phyloP scores from a whole-genome alignment of 2,113 vertebrate species.

The Proteles cristata region DNA sequence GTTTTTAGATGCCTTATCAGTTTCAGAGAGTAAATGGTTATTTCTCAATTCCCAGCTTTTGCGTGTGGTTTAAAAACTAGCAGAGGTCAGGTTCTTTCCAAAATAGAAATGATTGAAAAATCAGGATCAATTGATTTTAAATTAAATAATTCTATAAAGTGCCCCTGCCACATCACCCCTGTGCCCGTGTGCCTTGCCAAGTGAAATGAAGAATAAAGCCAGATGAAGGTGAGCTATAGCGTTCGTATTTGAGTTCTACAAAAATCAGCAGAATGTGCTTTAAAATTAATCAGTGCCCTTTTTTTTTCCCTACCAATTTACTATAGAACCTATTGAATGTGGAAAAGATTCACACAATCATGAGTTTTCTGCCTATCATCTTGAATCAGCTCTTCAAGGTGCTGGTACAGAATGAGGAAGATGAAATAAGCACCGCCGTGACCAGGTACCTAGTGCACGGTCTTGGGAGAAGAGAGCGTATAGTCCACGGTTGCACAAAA shows the following conservation, averaged over 20 bases:
- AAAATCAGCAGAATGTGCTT: background rate
- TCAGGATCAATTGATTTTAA: background rate
- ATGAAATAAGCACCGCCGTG: slow-evolving; percentile 92
- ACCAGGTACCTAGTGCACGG: slow-evolving; percentile 90
- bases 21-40: slow-evolving; percentile 30
- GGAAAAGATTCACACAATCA: slow-evolving; percentile 95
- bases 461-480: background rate
- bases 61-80: background rate
- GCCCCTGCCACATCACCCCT: background rate
- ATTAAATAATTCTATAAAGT: background rate
- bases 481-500: background rate
- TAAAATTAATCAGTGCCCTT: background rate
- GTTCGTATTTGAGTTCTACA: background rate
- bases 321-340: slow-evolving; percentile 95
- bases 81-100: background rate
- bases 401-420: slow-evolving; percentile 93
- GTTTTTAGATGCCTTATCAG: background rate
- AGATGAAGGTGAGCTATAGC: background rate
- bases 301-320: slow-evolving; percentile 3
- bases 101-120: slow-evolving; percentile 45
- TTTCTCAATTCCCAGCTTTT: slow-evolving; percentile 1
- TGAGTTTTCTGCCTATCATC: slow-evolving; percentile 96
- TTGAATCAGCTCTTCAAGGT: slow-evolving; percentile 98
- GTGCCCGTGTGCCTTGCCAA: background rate
- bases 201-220: background rate